These are phyloP conservation scores for Aquatica leii DNA, from an alignment of 2,888 invertebrate species.

Conservation along the genomic window DNA sequence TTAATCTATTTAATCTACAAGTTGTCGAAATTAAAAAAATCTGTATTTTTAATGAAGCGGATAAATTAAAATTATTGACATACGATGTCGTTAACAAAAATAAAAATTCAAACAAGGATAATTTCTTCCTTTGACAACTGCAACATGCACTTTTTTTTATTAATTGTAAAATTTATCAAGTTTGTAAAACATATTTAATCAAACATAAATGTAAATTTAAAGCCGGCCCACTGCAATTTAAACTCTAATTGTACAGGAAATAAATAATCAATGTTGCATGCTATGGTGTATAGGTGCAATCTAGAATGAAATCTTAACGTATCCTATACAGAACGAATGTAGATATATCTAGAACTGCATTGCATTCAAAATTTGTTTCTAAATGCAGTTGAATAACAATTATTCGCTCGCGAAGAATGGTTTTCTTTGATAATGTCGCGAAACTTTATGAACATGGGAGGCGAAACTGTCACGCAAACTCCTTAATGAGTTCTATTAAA, in stretches of 20 bases:
- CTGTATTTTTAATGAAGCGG: too few relatives aligned
- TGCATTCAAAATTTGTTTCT: conserved; percentile 34
- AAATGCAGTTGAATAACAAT: conserved; percentile 41
- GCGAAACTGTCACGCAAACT: conserved; percentile 36
- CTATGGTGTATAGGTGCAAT: conserved; percentile 16
- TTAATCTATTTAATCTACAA: too few relatives aligned
- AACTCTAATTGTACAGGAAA: conserved; percentile 33
- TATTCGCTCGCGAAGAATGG: conserved; percentile 46
- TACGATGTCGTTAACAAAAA: not conserved
- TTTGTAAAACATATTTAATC: conserved; percentile 22
- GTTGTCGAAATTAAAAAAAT: too few relatives aligned
- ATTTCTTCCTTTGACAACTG: too few relatives aligned
- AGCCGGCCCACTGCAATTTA: conserved; percentile 27
- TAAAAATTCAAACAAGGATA: too few relatives aligned
- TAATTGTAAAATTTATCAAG: conserved; percentile 17
- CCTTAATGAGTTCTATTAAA: conserved; percentile 34
- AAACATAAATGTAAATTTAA: conserved; percentile 28
- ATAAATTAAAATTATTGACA: too few relatives aligned
- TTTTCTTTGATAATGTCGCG: conserved; percentile 45
- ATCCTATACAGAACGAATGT: conserved; percentile 16
- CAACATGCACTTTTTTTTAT: too few relatives aligned
- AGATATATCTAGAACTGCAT: conserved; percentile 26
- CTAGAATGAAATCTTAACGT: conserved; percentile 34
- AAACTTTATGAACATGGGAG: conserved; percentile 34
- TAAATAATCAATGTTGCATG: conserved; percentile 35